Evolutionary conservation across 1,140 invertebrate genomes (phyloP), one percentile per base, ranked within the genome.

Genomic region (Bathynomus jamesi): DNA sequence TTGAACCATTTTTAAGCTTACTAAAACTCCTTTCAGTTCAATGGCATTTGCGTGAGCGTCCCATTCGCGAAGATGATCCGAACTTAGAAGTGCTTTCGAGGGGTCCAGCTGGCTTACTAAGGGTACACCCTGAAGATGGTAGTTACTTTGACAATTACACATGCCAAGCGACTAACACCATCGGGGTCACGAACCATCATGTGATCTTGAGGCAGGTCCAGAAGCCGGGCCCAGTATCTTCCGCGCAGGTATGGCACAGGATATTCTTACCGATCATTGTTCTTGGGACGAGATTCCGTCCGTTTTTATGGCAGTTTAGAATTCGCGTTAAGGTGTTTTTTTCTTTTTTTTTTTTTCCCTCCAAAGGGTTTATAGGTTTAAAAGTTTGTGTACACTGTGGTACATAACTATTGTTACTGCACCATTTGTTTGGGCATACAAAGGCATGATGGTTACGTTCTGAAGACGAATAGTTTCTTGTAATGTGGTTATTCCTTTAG

Each of bases 91-190:
- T 74, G 10, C 24, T 77, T 7, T 29, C 27, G 4, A n/a, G 53
- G 8, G 72, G 76, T n/a, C 76, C 76, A 3, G 29, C 53, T 27
- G 76, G 76, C 17, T 70, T 66, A 32, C 77, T 78, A 32, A 69
- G 82, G 81, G 86, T 94, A 0, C 85, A 82, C 5, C 90, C 91
- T 0, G 71, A 83, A 0, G 87, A 89, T 53, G 80, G 79, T 2
- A 81, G 85, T 31, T 88, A 88, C 68, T 95, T 90, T 81, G 89
- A 89, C 0, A 82, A 83, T 24, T 96, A 95, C 83, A 90, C 88
- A 78, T 96, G 94, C 81, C 84, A 89, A 32, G 93, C 93, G 0
- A 87, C 85, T 3, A 96, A 96, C 78, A 83, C 83, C 24, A 86
- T 90, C 32, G 94, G 94, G 3, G 83, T 83, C 60, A 85, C 83